phyloP scores from a whole-genome alignment of 2,797 vertebrate species.

The Cyclura pinguis region DNA sequence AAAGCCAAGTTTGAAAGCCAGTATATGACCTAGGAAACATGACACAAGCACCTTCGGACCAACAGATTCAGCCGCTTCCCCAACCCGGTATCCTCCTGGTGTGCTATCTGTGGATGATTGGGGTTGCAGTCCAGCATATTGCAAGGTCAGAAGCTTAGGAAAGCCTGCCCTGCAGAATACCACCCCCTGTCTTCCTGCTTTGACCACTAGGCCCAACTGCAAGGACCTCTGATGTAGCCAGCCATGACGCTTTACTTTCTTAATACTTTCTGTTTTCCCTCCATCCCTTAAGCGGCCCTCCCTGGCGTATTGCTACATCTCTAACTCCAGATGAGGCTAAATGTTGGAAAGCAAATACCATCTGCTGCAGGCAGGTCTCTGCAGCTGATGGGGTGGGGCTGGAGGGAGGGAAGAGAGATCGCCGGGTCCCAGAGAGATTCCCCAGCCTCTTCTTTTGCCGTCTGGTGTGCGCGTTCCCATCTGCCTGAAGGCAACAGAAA shows the following conservation, averaged over 20 bases:
- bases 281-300: background rate
- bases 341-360: constrained; percentile 66
- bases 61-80: background rate
- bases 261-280: too few relatives aligned
- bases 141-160: background rate
- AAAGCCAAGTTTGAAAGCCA: background rate
- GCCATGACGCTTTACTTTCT: too few relatives aligned
- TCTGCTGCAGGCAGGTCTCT: constrained; percentile 42
- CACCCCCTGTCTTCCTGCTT: background rate
- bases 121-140: background rate
- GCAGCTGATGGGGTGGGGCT: background rate
- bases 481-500: constrained; percentile 11
- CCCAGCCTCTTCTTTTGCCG: background rate
- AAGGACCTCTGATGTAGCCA: too few relatives aligned
- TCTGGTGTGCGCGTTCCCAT: background rate
- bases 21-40: too few relatives aligned
- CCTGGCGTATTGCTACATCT: constrained; percentile 46
- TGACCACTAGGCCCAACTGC: background rate
- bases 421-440: background rate
- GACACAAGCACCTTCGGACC: too few relatives aligned
- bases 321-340: constrained; percentile 59
- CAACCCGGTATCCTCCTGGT: background rate
- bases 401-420: background rate
- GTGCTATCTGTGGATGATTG: background rate
- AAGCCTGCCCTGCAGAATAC: background rate